A percentile compares a stretch with the other conserved stretches of the same genome.
Evolutionary conservation across 2,797 vertebrate genomes (phyloP).

Genomic region (Gambusia yucatana): DNA sequence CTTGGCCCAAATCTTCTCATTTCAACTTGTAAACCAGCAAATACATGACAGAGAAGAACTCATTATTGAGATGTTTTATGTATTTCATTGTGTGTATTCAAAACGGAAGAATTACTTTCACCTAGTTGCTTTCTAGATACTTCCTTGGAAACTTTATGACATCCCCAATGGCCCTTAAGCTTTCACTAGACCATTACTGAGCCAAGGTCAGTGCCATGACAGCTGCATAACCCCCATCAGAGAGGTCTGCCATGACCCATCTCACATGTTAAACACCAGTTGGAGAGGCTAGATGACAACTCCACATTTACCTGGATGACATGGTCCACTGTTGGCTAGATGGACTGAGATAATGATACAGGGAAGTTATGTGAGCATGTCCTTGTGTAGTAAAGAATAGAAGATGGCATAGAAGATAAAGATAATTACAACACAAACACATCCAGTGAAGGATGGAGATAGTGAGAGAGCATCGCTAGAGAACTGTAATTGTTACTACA

Average conservation of each 20-base stretch:
- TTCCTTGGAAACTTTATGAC: constrained; percentile 51
- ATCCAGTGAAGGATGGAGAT: constrained; percentile 6
- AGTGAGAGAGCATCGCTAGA: constrained; percentile 20
- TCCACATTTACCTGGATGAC: constrained; percentile 66
- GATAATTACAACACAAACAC: constrained; percentile 1
- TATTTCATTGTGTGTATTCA: constrained; percentile 26
- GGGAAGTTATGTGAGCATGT: constrained; percentile 35
- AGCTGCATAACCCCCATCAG: constrained; percentile 74
- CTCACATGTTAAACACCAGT: constrained; percentile 67
- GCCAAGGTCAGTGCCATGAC: constrained; percentile 74
- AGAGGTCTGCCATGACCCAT: constrained; percentile 64
- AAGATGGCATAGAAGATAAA: constrained; percentile 4
- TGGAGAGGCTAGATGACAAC: constrained; percentile 56
- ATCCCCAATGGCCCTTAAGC: constrained; percentile 15
- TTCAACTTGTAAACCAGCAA: constrained; percentile 23
- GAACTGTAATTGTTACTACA: constrained; percentile 34
- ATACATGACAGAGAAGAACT: neutral
- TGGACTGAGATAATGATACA: constrained; percentile 29
- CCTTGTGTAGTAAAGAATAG: constrained; percentile 7
- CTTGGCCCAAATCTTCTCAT: constrained; percentile 3
- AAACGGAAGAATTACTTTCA: constrained; percentile 41
- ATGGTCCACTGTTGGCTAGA: constrained; percentile 36
- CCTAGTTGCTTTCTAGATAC: constrained; percentile 44
- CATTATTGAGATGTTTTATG: neutral
- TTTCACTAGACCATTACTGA: constrained; percentile 60